Evolutionary conservation across 2,888 invertebrate species (phyloP), one percentile per base, ranked within the genome.

Genomic region (Aporophyla lueneburgensis): DNA sequence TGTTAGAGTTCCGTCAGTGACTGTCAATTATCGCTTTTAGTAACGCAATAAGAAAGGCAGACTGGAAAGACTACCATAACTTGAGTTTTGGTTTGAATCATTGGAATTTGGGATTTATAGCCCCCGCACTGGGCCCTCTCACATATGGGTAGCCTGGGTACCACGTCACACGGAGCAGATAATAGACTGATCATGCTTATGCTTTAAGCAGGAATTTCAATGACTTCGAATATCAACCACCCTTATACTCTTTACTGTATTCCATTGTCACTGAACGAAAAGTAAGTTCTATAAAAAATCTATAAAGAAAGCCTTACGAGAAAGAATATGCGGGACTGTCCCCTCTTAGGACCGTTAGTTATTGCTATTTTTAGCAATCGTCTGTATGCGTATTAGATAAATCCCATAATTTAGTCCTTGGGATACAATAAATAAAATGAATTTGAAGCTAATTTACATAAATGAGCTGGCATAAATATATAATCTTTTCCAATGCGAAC

Each of bases 361-460:
- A 6, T 16, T 40, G 24, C 53, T 73, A 40, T 56, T 58, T 27
- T n/a, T 14, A 65, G 27, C 27, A 40, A 65, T 65, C 19, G 5
- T 16, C n/a, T 53, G 21, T 27, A 12, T 61, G 46, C 6, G n/a
- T 21, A 67, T 61, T 24, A 53, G 27, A 40, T 40, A 6, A 67
- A 46, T 12, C 19, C 21, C 9, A 43, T 77, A 63, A 56, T 53
- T 70, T 49, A 46, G 40, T 19, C n/a, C n/a, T 46, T 53, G 7
- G 9, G 24, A 54, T 62, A 49, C 54, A 62, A 54, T 33, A 56
- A 70, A 65, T 73, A 59, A 49, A 78, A 59, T 54, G 14, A 33
- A 61, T 76, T 46, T 61, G 24, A 61, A 65, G 53, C 14, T 76
- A 51, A 71, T 63, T 75, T 63, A 7, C 61, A 54, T 73, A 75